These are phyloP conservation scores for Diachrysia chrysitis DNA, from an alignment of 2,888 invertebrate species.

Conservation along the genomic window DNA sequence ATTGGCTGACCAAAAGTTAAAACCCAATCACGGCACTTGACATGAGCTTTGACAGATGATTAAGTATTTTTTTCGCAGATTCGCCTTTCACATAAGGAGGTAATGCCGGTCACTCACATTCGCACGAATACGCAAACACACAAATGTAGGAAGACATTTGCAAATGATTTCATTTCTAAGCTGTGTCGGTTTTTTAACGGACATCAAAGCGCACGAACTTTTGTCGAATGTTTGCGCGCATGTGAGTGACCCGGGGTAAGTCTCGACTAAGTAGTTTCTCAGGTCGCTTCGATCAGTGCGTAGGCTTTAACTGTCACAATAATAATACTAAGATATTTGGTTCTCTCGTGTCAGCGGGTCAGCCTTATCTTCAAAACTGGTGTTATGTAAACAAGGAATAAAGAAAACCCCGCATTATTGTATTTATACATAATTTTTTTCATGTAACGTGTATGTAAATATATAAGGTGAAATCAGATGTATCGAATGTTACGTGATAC, in stretches of 20 bases:
- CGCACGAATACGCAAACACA: too few species aligned
- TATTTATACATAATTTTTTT: conserved; percentile 35
- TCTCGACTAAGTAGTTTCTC: conserved; percentile 10
- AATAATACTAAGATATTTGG: conserved; percentile 5
- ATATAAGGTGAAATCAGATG: conserved; percentile 21
- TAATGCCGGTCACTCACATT: too few species aligned
- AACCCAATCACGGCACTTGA: not conserved
- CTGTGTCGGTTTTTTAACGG: too few species aligned
- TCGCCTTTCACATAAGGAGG: not conserved
- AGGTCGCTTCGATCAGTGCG: not conserved
- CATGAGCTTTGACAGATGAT: not conserved
- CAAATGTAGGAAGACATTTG: too few species aligned
- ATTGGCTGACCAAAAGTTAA: not conserved
- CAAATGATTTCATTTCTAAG: too few species aligned
- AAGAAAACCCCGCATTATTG: conserved; percentile 45
- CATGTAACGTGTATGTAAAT: conserved; percentile 36
- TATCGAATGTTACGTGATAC: conserved; percentile 7
- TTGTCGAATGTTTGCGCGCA: too few species aligned
- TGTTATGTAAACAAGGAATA: conserved; percentile 17
- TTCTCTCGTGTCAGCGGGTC: too few species aligned
- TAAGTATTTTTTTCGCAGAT: not conserved
- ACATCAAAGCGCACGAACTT: too few species aligned
- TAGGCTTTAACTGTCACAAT: conserved; percentile 15
- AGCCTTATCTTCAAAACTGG: conserved; percentile 9
- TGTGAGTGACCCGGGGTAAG: too few species aligned